These are phyloP conservation scores for Saturnia japonica DNA, from an alignment of 2,888 invertebrate genomes.

Conservation along the genomic window DNA sequence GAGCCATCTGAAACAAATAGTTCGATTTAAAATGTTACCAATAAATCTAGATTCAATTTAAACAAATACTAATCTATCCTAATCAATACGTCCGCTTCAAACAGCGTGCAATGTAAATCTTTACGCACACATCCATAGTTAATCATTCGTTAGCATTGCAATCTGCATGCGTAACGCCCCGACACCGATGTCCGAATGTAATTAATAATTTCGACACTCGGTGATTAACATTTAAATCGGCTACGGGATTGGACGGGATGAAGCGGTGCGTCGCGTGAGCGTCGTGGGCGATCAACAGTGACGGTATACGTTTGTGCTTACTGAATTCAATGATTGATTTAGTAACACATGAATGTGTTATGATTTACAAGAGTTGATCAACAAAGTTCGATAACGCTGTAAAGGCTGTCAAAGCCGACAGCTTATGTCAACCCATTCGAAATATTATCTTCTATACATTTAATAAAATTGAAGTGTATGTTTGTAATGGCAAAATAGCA, in stretches of 20 bases:
- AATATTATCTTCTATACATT: no score
- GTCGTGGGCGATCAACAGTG: slow-evolving; percentile 23
- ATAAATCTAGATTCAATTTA: neutral
- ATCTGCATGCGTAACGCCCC: slow-evolving; percentile 77
- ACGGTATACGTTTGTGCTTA: slow-evolving; percentile 14
- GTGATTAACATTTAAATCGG: slow-evolving; percentile 77
- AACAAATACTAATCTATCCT: neutral
- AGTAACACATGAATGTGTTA: neutral
- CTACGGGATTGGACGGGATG: slow-evolving; percentile 51
- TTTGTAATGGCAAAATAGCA: no score
- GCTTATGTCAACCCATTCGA: neutral
- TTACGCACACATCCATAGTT: slow-evolving; percentile 52
- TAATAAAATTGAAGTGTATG: no score
- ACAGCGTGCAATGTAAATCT: slow-evolving; percentile 21
- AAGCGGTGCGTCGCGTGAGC: slow-evolving; percentile 21
- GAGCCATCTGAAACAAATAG: neutral
- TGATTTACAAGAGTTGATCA: neutral
- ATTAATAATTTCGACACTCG: slow-evolving; percentile 80
- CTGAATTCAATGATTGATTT: slow-evolving; percentile 11
- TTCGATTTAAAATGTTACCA: neutral
- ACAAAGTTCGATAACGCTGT: neutral
- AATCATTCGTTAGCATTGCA: slow-evolving; percentile 78
- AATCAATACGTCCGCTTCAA: slow-evolving; percentile 24
- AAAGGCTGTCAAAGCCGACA: neutral
- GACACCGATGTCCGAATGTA: slow-evolving; percentile 60